These are phyloP conservation scores for Pardosa pseudoannulata DNA, from an alignment of 2,888 invertebrate species.

Conservation along the genomic window DNA sequence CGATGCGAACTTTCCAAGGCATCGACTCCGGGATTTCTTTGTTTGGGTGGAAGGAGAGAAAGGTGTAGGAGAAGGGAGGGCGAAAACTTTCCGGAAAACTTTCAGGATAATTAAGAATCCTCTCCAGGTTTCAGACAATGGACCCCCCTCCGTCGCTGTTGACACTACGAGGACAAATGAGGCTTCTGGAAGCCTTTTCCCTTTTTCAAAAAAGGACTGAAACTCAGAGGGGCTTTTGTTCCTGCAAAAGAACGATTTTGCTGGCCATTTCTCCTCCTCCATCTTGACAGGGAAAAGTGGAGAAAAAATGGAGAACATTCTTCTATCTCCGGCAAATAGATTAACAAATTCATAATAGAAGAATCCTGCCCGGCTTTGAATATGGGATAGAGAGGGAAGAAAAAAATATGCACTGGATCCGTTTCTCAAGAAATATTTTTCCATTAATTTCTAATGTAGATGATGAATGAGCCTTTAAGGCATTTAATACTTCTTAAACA, in stretches of 20 bases:
- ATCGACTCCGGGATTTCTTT: constrained; percentile 52
- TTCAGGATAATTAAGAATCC: constrained; percentile 66
- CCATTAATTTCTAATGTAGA: constrained; percentile 32
- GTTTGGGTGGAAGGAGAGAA: constrained; percentile 20
- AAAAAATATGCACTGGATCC: constrained; percentile 14
- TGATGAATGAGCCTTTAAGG: not conserved
- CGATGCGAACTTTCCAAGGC: constrained; percentile 29
- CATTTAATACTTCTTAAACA: constrained; percentile 18
- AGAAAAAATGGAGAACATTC: constrained; percentile 42
- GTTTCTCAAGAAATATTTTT: constrained; percentile 23
- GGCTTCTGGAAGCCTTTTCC: constrained; percentile 22
- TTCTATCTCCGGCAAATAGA: constrained; percentile 59
- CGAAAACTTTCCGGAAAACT: constrained; percentile 57
- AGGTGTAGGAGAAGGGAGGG: not conserved
- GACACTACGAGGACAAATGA: constrained; percentile 54
- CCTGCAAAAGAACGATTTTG: constrained; percentile 53
- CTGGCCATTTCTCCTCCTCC: constrained; percentile 53
- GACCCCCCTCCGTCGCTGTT: constrained; percentile 37
- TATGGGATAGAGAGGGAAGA: not conserved
- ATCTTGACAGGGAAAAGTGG: constrained; percentile 39
- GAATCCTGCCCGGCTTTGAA: constrained; percentile 33
- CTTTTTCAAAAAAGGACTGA: constrained; percentile 55
- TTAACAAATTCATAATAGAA: constrained; percentile 57
- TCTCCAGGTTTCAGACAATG: constrained; percentile 49
- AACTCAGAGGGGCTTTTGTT: constrained; percentile 47